phyloP scores from a whole-genome alignment of 2,797 vertebrate genomes.

The Tolypeutes matacus region DNA sequence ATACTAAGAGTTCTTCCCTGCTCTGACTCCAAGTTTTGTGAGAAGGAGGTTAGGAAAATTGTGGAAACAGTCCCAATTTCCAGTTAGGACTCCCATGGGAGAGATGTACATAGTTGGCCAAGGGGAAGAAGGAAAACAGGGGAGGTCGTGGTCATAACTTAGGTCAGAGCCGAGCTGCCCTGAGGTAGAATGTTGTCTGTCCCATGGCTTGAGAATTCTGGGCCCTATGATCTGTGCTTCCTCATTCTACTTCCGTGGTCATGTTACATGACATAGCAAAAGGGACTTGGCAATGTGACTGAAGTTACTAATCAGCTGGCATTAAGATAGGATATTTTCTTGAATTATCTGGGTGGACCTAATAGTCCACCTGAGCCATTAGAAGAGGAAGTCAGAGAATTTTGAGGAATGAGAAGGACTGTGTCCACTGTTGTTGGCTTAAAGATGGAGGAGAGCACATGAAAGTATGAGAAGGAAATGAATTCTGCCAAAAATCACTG shows the following conservation, averaged over 20 bases:
- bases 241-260: no score
- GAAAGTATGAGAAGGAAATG: neutral
- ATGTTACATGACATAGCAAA: neutral
- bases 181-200: neutral
- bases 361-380: neutral
- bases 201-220: neutral
- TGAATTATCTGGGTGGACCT: neutral
- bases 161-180: neutral
- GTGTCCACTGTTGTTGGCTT: rapidly evolving
- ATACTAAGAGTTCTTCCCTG: no score
- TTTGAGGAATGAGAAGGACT: neutral
- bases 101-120: neutral
- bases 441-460: neutral
- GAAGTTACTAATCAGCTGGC: no score
- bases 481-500: neutral
- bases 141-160: neutral
- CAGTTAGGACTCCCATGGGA: neutral
- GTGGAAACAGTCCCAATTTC: neutral
- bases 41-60: no score
- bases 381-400: neutral
- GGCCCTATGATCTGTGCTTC: neutral
- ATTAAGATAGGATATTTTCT: no score
- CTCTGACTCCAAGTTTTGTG: no score
- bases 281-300: neutral
- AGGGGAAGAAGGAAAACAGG: neutral